Evolutionary conservation across 1,140 invertebrate genomes (phyloP), one percentile per base, ranked within the genome.

Genomic region (Mya arenaria): DNA sequence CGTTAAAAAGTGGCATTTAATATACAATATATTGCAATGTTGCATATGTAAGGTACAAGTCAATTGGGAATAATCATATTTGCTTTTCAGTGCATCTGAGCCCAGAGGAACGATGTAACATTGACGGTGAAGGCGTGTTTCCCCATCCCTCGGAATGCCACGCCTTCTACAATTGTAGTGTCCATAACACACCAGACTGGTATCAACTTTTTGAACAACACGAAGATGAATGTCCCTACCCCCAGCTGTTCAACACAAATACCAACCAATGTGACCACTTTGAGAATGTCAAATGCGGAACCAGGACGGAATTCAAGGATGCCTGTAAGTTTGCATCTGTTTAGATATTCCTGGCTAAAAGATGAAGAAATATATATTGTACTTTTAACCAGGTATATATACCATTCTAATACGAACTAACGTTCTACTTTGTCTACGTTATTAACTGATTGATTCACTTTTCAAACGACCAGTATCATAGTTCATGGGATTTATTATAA

Each of bases 171-270:
- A 83, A 88, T 74, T 88, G 86, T 28, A 80, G 72, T 48, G 15
- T 56, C 0, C 28, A 19, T 4, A 85, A 87, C 36, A n/a, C n/a
- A n/a, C n/a, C n/a, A 36, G 30, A 3, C 15, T 25, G 13, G 55
- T 84, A 0, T 81, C 86, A 0, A 28, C 44, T 10, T 62, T 85
- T 82, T 52, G 83, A 86, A 52, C 84, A 88, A 32, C 56, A 86
- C 48, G 28, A 87, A 34, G 41, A 39, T 23, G 87, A 88, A 60
- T 88, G 87, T 60, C 36, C 68, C n/a, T 88, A 88, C 62, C 87
- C 87, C 15, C n/a, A 83, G 23, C 63, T 87, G 1, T 88, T 87
- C 69, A 83, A 73, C 28, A 32, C 56, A 17, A 36, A n/a, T n/a
- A 79, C 86, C 6, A 41, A 48, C n/a, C 55, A 60, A 23, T 88